These are phyloP conservation scores for Cryptocheilus praepositus DNA, from an alignment of 2,888 invertebrate genomes.

Conservation along the genomic window DNA sequence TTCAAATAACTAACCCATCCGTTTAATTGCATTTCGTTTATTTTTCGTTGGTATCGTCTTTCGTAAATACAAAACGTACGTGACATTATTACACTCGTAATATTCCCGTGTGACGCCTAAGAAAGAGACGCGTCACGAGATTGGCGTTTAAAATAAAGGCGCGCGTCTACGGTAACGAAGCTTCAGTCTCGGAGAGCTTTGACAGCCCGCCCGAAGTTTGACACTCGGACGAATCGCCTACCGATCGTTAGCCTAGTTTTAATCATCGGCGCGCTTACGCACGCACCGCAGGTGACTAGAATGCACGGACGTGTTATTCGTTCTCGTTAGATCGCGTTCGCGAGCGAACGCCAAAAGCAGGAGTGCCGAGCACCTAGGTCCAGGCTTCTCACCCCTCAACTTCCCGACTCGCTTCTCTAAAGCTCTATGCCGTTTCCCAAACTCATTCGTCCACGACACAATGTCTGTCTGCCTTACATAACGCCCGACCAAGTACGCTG, in stretches of 20 bases:
- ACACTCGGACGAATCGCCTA: background rate
- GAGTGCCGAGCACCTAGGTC: too few relatives aligned
- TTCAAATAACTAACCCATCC: too few relatives aligned
- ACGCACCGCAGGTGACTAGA: too few relatives aligned
- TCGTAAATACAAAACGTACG: conserved; percentile 58
- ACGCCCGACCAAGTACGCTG: too few relatives aligned
- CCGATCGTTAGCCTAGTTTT: background rate
- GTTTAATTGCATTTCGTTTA: conserved; percentile 31
- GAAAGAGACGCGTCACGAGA: conserved; percentile 4
- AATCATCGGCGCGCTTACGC: background rate
- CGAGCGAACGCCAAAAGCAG: too few relatives aligned
- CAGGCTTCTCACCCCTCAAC: too few relatives aligned
- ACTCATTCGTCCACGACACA: too few relatives aligned
- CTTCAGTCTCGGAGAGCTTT: conserved; percentile 29
- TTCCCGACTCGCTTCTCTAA: too few relatives aligned
- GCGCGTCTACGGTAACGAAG: conserved; percentile 29
- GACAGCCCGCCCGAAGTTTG: conserved; percentile 18
- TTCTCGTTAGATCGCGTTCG: too few relatives aligned
- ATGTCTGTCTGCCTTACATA: too few relatives aligned
- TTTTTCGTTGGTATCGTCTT: conserved; percentile 43
- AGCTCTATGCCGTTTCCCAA: too few relatives aligned
- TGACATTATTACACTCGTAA: conserved; percentile 42
- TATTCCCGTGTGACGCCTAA: conserved; percentile 32
- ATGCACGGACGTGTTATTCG: too few relatives aligned
- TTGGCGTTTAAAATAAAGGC: conserved; percentile 2